A percentile compares a stretch with the other conserved stretches of the same genome.
Conservation (phyloP, 2,797 vertebrate species). For the Sarcoramphus papa region DNA sequence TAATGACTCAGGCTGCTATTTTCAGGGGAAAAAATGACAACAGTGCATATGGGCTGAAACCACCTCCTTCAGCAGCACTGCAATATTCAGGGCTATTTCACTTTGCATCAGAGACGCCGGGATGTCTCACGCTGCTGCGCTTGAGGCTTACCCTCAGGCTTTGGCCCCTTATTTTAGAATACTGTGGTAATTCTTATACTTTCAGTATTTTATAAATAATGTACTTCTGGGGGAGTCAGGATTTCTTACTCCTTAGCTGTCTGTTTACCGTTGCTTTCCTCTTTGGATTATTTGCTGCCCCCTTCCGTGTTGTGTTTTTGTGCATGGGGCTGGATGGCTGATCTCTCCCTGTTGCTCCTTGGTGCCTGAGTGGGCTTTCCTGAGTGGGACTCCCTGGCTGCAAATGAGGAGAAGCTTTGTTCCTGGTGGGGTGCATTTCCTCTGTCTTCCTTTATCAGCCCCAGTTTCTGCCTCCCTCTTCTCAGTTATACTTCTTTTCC, state of each 20-base stretch:
- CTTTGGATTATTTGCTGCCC: neutral
- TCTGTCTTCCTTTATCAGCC: neutral
- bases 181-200: neutral
- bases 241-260: neutral
- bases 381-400: neutral
- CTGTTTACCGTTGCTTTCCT: neutral
- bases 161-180: neutral
- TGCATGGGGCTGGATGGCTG: neutral
- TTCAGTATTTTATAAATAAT: neutral
- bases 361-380: neutral
- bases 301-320: neutral
- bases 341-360: neutral
- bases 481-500: neutral
- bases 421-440: neutral
- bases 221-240: neutral
- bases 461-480: neutral
- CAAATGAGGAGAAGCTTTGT: neutral
- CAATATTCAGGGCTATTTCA: neutral
- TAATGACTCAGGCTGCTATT: slow-evolving; percentile 31
- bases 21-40: neutral
- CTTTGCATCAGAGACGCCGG: neutral
- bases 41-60: neutral
- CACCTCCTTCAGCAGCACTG: neutral
- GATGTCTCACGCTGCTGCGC: accelerated
- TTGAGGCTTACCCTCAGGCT: neutral